Percentiles rank a stretch among this genome's conserved stretches.
phyloP scores from a whole-genome alignment of 2,797 vertebrate species.

The Vipera ursinii region DNA sequence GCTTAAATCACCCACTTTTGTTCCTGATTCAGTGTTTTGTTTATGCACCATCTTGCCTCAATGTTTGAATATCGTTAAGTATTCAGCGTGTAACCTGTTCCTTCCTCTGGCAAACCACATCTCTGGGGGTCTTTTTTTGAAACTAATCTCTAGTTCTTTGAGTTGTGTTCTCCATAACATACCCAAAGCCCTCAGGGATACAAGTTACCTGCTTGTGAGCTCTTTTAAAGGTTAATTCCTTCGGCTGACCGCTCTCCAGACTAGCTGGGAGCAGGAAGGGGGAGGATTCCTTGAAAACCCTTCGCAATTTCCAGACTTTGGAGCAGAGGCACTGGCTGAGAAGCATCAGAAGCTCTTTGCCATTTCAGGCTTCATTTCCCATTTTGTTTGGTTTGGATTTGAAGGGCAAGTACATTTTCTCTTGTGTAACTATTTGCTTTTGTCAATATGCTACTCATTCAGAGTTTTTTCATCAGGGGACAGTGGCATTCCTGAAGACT shows the following conservation, averaged over 20 bases:
- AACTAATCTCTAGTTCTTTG: constrained; percentile 16
- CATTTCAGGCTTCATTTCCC: not conserved
- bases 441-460: not conserved
- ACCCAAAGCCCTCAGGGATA: not conserved
- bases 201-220: constrained; percentile 21
- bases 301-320: not conserved
- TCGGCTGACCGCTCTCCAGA: not conserved
- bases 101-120: not conserved
- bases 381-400: not conserved
- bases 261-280: not conserved
- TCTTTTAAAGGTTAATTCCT: constrained; percentile 22
- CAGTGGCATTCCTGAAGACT: not conserved
- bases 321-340: not conserved
- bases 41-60: not conserved
- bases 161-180: constrained; percentile 21
- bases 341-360: not conserved
- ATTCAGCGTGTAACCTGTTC: not conserved
- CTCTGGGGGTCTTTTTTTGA: not conserved
- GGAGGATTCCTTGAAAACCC: not conserved
- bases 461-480: not conserved
- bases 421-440: not conserved
- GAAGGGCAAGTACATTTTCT: not conserved
- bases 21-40: not conserved
- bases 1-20: not conserved
- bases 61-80: constrained; percentile 5